phyloP scores from a whole-genome alignment of 2,113 vertebrate genomes.

The Panthera tigris region DNA sequence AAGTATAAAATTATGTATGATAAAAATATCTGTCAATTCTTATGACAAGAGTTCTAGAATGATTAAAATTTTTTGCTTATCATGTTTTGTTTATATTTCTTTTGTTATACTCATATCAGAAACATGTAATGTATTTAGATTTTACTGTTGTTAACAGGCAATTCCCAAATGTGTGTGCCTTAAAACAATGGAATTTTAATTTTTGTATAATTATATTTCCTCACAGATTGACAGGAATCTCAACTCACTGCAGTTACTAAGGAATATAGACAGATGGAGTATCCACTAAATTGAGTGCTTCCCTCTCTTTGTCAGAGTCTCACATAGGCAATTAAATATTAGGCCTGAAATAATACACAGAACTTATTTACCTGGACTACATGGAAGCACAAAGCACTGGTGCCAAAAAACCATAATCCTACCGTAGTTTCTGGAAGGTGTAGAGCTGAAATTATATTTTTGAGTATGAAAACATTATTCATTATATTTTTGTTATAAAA shows the following conservation, averaged over 20 bases:
- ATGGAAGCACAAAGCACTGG: not conserved
- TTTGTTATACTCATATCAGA: not conserved
- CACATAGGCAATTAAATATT: not conserved
- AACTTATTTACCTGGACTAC: not conserved
- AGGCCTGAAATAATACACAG: not conserved
- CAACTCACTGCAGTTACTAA: not conserved
- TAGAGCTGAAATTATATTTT: not conserved
- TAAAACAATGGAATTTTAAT: not conserved
- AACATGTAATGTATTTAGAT: not conserved
- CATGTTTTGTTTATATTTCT: not conserved
- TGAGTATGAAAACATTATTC: not conserved
- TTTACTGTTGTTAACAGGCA: not conserved
- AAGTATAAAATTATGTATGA: not conserved
- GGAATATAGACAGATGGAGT: not conserved
- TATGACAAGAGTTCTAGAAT: not conserved
- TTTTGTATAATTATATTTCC: not conserved
- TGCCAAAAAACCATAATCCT: not conserved
- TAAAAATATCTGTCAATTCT: not conserved
- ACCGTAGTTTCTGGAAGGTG: not conserved
- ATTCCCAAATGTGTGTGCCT: not conserved
- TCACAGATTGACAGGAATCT: not conserved
- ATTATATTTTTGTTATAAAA: not conserved
- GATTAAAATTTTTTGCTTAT: not conserved
- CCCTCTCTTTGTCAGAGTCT: not conserved
- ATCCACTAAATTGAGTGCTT: not conserved